Evolutionary conservation across 2,797 vertebrate genomes (phyloP).

Genomic region (Gadopsis marmoratus): DNA sequence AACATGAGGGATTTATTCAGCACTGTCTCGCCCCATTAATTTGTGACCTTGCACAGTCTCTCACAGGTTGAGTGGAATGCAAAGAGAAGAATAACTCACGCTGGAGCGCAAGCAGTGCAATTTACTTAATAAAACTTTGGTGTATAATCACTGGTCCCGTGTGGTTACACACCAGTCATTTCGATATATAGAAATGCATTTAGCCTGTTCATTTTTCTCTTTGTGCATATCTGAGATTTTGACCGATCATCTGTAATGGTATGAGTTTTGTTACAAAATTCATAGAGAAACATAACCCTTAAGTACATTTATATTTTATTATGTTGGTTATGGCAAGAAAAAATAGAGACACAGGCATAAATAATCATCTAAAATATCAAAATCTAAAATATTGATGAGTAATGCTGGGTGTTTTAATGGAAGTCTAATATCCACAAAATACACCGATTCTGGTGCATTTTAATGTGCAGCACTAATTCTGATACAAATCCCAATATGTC

Average conservation of each 20-base stretch:
- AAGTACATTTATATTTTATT: slow-evolving; percentile 48
- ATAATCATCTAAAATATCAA: too few species aligned
- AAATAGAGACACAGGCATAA: background rate
- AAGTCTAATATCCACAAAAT: background rate
- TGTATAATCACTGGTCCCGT: too few species aligned
- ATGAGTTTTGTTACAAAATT: slow-evolving; percentile 34
- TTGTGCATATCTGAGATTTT: slow-evolving; percentile 17
- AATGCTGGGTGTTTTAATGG: background rate
- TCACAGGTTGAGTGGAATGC: slow-evolving; percentile 27
- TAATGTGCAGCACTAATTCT: background rate
- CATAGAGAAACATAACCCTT: slow-evolving; percentile 30
- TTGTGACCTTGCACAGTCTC: slow-evolving; percentile 36
- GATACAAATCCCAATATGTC: background rate
- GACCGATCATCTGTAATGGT: slow-evolving; percentile 23
- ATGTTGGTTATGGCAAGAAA: background rate
- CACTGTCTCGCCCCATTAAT: slow-evolving; percentile 19
- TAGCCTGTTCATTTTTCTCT: slow-evolving; percentile 13
- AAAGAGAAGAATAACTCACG: slow-evolving; percentile 26
- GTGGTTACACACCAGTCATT: background rate
- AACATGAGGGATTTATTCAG: slow-evolving; percentile 25
- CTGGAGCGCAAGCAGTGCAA: background rate
- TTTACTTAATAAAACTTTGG: too few species aligned
- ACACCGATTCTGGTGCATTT: background rate
- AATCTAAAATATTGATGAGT: slow-evolving; percentile 27
- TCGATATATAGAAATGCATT: too few species aligned